Evolutionary conservation across 2,113 vertebrate genomes (phyloP), one percentile per base, ranked within the genome.

Genomic region (Engraulis encrasicolus): DNA sequence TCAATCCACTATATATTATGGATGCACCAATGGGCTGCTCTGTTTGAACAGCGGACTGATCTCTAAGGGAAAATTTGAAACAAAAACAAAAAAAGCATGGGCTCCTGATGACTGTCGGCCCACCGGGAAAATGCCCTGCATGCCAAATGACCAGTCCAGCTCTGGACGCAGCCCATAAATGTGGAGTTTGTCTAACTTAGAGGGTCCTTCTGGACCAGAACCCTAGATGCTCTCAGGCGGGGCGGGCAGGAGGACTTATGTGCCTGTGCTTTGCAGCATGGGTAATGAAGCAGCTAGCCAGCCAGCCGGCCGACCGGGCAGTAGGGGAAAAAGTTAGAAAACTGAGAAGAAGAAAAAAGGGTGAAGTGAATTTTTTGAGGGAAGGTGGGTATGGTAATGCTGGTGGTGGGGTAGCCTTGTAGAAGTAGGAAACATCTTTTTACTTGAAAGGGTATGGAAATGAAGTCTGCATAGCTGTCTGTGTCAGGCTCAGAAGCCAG

Each of bases 151-250:
- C n/a, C n/a, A n/a, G n/a, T n/a, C n/a, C n/a, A n/a, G n/a, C n/a
- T n/a, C n/a, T n/a, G n/a, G n/a, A n/a, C n/a, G 40, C 40, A 9
- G 4, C 66, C 66, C 31, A 15, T 74, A 74, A 74, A 74, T 74
- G 66, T 74, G 27, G 27, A 74, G 66, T 14, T 74, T 74, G 66
- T 74, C 2, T 74, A 74, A 74, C 23, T 11, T 1, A 74, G 66
- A 74, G 66, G 66, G 27, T 74, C 66, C 66, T 36, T 23, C 66
- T 74, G 66, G 66, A 74, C 66, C 34, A 31, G 66, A 74, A 74
- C 66, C 66, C 66, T 3, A 36, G 31, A 74, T 74, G 66, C 66
- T 74, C 66, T 17, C 14, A 4, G 66, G 66, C 66, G 34, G 34
- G 66, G 34, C 14, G 2, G 66, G 66, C 66, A 74, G 34, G 66